Evolutionary conservation across 2,113 vertebrate species (phyloP).

Genomic region (Microcebus jonahi): DNA sequence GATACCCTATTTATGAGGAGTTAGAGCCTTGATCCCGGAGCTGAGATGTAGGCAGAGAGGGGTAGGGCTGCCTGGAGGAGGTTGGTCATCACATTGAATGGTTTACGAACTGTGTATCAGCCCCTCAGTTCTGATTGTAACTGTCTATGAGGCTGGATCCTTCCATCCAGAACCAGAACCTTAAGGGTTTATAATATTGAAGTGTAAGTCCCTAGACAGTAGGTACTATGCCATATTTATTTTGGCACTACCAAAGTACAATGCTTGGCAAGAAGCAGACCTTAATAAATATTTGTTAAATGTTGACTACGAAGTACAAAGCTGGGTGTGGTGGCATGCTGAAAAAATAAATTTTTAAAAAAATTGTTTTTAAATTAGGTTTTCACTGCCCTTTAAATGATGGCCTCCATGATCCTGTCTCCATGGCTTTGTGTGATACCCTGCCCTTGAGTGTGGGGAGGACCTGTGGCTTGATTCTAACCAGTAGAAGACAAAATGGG

Average conservation of each 20-base stretch:
- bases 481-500: not conserved
- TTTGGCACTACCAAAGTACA: not conserved
- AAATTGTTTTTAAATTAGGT: not conserved
- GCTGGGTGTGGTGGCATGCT: too few species aligned
- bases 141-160: not conserved
- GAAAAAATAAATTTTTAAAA: too few species aligned
- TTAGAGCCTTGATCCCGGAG: conserved; percentile 10
- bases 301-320: not conserved
- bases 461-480: conserved; percentile 18
- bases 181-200: not conserved
- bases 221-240: not conserved
- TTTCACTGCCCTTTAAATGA: not conserved
- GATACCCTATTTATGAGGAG: conserved; percentile 51
- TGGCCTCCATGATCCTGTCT: not conserved
- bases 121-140: not conserved
- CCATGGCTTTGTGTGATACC: not conserved
- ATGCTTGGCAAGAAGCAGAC: not conserved
- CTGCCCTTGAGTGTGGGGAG: not conserved
- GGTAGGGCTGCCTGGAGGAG: not conserved
- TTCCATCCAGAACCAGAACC: not conserved
- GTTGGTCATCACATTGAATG: not conserved
- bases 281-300: conserved; percentile 4
- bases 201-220: not conserved
- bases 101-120: not conserved
- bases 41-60: not conserved